Conservation (phyloP, 1,140 invertebrate species). For the Hypothenemus hampei region DNA sequence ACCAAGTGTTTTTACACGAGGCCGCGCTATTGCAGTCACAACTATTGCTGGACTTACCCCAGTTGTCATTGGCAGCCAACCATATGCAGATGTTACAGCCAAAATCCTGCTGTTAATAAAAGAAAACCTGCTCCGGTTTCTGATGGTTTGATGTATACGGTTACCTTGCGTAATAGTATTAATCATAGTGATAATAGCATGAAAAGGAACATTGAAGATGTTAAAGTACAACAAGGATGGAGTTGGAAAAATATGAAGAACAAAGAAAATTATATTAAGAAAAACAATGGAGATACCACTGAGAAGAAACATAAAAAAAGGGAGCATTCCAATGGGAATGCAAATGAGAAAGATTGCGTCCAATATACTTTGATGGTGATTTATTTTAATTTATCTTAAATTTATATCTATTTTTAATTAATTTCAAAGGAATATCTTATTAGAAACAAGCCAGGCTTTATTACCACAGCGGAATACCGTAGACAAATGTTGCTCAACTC, state of each 20-base stretch:
- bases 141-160: slow-evolving; percentile 33
- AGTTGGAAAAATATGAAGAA: slow-evolving; percentile 30
- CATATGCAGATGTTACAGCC: not conserved
- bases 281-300: not conserved
- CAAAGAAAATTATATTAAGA: slow-evolving; percentile 27
- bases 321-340: not conserved
- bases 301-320: not conserved
- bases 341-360: not conserved
- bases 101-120: not conserved
- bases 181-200: slow-evolving; percentile 29
- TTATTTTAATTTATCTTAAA: slow-evolving; percentile 10
- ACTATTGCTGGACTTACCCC: slow-evolving; percentile 6
- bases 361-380: slow-evolving; percentile 11
- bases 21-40: not conserved
- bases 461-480: slow-evolving; percentile 38
- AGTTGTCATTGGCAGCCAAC: slow-evolving; percentile 22
- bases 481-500: slow-evolving; percentile 35
- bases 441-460: slow-evolving; percentile 39
- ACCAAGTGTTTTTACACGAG: slow-evolving; percentile 9
- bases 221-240: slow-evolving; percentile 19
- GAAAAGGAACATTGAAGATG: too few relatives aligned
- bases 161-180: slow-evolving; percentile 31
- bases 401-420: slow-evolving; percentile 1
- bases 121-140: not conserved
- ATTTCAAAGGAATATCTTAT: slow-evolving; percentile 37